A percentile compares a stretch with the other conserved stretches of the same genome.
Conservation (phyloP, 2,888 invertebrate genomes). For the Ormyrus labotus region DNA sequence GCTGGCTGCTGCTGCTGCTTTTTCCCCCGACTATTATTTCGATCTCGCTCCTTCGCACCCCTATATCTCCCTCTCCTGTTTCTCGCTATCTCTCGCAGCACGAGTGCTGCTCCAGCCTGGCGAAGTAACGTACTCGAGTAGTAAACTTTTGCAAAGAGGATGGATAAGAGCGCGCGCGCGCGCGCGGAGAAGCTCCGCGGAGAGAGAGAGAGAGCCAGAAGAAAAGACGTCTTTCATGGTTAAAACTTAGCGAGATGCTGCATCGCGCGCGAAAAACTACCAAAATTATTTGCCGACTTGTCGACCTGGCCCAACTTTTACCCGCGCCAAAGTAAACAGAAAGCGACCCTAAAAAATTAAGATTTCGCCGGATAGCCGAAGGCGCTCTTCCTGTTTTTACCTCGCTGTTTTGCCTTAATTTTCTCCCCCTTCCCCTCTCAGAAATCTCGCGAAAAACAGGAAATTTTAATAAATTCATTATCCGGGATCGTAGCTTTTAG, state of each 20-base stretch:
- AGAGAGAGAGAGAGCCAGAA: slow-evolving; percentile 23
- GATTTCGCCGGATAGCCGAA: background rate
- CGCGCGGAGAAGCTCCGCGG: background rate
- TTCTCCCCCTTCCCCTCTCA: too few relatives aligned
- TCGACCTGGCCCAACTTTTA: slow-evolving; percentile 17
- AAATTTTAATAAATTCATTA: too few relatives aligned
- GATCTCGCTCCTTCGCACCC: slow-evolving; percentile 29
- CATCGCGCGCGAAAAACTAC: slow-evolving; percentile 44
- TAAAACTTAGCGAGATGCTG: slow-evolving; percentile 55
- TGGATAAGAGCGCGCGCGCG: slow-evolving; percentile 49
- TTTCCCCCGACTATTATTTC: slow-evolving; percentile 39
- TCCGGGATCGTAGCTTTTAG: too few relatives aligned
- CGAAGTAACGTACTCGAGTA: slow-evolving; percentile 39
- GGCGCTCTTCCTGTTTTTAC: background rate
- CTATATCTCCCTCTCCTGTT: slow-evolving; percentile 13
- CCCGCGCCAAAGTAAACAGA: slow-evolving; percentile 24
- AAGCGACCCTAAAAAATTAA: slow-evolving; percentile 27
- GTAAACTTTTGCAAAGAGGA: slow-evolving; percentile 57
- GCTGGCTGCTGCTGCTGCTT: background rate
- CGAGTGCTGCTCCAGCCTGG: background rate
- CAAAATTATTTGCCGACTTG: slow-evolving; percentile 54
- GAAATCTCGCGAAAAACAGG: too few relatives aligned
- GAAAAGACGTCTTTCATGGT: slow-evolving; percentile 56
- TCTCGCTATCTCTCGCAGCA: slow-evolving; percentile 17
- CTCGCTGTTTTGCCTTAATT: too few relatives aligned